phyloP scores from a whole-genome alignment of 2,113 vertebrate genomes.

The Aegithalos caudatus region DNA sequence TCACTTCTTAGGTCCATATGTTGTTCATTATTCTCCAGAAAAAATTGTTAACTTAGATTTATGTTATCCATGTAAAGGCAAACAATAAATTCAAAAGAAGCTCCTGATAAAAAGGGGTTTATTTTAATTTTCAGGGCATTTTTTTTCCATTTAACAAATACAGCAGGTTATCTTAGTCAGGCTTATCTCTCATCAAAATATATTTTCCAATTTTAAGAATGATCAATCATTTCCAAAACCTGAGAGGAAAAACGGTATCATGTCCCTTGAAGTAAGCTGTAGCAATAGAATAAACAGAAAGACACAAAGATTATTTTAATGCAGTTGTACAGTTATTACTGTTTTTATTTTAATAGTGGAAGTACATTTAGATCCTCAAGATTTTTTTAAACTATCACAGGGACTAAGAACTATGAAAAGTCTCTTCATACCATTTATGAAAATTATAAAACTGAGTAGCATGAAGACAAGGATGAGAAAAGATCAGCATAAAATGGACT shows the following conservation, averaged over 20 bases:
- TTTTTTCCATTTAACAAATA: neutral
- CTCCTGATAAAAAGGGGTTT: neutral
- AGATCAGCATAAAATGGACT: neutral
- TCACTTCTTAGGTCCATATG: neutral
- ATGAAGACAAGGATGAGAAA: neutral
- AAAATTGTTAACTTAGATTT: neutral
- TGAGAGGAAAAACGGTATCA: too few relatives aligned
- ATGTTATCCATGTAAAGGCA: neutral
- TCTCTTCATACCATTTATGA: neutral
- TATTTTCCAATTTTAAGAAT: neutral
- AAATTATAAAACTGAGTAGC: neutral
- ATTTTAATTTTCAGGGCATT: neutral
- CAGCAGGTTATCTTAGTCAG: neutral
- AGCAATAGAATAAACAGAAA: neutral
- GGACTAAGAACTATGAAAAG: neutral
- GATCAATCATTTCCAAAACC: neutral
- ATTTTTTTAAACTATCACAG: neutral
- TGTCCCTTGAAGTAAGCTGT: neutral
- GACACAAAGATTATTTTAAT: neutral
- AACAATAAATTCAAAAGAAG: neutral
- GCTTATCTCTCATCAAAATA: neutral
- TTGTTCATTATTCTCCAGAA: neutral
- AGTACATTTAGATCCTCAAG: neutral
- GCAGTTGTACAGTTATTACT: neutral
- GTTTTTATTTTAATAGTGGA: neutral